A percentile compares a stretch with the other conserved stretches of the same genome.
Conservation (phyloP, 2,888 invertebrate genomes). For the Eristalinus aeneus region DNA sequence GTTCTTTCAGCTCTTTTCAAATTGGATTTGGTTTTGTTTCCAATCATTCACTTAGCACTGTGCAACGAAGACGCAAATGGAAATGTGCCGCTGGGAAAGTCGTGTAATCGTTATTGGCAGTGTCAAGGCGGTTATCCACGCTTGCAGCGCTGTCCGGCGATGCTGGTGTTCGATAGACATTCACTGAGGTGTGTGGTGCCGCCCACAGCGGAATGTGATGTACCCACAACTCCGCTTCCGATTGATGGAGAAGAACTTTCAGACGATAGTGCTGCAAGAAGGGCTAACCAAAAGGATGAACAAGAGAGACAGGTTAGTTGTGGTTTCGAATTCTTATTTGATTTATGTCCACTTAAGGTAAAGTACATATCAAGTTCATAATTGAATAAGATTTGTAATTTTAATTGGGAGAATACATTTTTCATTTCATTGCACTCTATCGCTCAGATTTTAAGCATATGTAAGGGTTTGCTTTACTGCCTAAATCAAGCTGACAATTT, state of each 20-base stretch:
- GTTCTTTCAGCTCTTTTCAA: constrained; percentile 30
- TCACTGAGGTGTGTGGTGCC: constrained; percentile 93
- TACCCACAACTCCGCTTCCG: constrained; percentile 88
- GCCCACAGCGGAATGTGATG: constrained; percentile 93
- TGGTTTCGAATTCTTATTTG: not conserved
- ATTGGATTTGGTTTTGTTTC: constrained; percentile 4
- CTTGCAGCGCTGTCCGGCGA: constrained; percentile 93
- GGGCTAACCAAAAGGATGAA: constrained; percentile 73
- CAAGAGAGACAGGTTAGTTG: constrained; percentile 75
- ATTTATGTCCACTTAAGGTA: not conserved
- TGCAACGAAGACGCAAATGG: constrained; percentile 96
- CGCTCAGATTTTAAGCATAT: too few relatives aligned
- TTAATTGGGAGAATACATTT: too few relatives aligned
- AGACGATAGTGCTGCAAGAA: constrained; percentile 71
- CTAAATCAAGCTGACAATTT: too few relatives aligned
- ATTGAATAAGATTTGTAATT: too few relatives aligned
- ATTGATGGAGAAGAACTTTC: constrained; percentile 82
- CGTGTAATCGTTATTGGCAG: constrained; percentile 96
- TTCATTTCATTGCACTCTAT: too few relatives aligned
- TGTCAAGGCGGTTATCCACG: constrained; percentile 96
- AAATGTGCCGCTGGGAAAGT: constrained; percentile 94
- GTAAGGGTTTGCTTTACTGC: too few relatives aligned
- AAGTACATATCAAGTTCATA: too few relatives aligned
- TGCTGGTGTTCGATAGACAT: constrained; percentile 92
- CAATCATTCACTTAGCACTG: constrained; percentile 83